Percentiles rank a stretch among this genome's conserved stretches.
These are phyloP conservation scores for Chrysodeixis includens DNA, from an alignment of 2,888 invertebrate species.

Conservation along the genomic window DNA sequence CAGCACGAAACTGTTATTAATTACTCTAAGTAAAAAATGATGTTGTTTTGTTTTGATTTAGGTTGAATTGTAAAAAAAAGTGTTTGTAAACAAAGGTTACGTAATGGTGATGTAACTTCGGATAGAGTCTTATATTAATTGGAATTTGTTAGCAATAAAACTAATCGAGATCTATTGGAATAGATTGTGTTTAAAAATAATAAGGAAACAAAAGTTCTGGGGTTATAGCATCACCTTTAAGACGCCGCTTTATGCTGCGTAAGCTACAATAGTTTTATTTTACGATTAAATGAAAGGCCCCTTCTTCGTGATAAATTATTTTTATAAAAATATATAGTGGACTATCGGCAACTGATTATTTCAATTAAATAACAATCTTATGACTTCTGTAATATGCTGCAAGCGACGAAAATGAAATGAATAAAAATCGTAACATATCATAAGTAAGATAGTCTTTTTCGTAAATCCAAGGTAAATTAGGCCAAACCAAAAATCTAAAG, in stretches of 20 bases:
- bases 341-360: too few relatives aligned
- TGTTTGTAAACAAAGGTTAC: slow-evolving; percentile 30
- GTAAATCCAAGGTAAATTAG: slow-evolving; percentile 17
- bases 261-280: too few relatives aligned
- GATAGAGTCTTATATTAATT: slow-evolving; percentile 12
- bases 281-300: too few relatives aligned
- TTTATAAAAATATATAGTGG: too few relatives aligned
- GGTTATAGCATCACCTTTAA: too few relatives aligned
- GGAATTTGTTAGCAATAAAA: slow-evolving; percentile 16
- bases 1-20: slow-evolving; percentile 15
- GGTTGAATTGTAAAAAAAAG: slow-evolving; percentile 1
- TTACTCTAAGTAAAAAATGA: slow-evolving; percentile 17
- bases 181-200: neutral
- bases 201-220: neutral
- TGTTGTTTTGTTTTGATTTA: neutral
- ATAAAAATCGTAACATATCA: neutral
- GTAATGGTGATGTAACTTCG: slow-evolving; percentile 26
- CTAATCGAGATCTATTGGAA: neutral
- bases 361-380: too few relatives aligned
- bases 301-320: too few relatives aligned
- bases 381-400: too few relatives aligned
- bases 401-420: neutral
- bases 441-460: neutral
- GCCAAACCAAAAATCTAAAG: slow-evolving; percentile 15
- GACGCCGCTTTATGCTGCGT: too few relatives aligned